Evolutionary conservation across 2,888 invertebrate species (phyloP).

Genomic region (Lapara coniferarum): DNA sequence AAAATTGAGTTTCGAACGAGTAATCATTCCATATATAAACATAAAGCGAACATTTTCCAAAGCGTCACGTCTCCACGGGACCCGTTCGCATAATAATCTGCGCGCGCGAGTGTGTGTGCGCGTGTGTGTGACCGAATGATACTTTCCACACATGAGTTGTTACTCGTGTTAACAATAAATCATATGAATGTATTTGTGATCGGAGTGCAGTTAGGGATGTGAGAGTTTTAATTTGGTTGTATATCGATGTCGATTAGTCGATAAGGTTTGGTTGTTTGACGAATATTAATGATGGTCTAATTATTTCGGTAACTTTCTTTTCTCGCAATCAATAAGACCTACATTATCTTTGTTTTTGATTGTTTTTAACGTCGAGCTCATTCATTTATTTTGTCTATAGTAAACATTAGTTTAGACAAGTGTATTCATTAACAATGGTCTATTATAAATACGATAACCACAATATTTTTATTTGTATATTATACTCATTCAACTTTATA

Average conservation of each 20-base stretch:
- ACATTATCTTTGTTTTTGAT: too few species aligned
- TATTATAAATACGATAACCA: too few species aligned
- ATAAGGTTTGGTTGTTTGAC: background rate
- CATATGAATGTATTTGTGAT: conserved; percentile 82
- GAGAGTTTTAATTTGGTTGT: conserved; percentile 29
- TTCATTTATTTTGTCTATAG: too few species aligned
- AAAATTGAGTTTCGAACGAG: conserved; percentile 31
- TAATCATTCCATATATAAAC: conserved; percentile 23
- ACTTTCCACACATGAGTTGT: conserved; percentile 74
- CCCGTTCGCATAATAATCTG: conserved; percentile 53
- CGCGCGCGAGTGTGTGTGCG: conserved; percentile 34
- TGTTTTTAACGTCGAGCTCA: too few species aligned
- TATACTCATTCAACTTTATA: too few species aligned
- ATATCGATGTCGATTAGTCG: conserved; percentile 37
- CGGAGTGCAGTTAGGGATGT: conserved; percentile 52
- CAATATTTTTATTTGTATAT: too few species aligned
- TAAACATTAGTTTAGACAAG: too few species aligned
- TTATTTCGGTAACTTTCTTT: background rate
- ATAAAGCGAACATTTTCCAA: conserved; percentile 41
- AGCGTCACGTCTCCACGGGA: conserved; percentile 53
- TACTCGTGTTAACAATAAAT: conserved; percentile 78
- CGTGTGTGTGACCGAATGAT: conserved; percentile 63
- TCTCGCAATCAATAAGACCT: background rate
- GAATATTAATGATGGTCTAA: background rate
- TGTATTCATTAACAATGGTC: too few species aligned